phyloP scores from a whole-genome alignment of 2,113 vertebrate species.

The Halcyon malimbica region DNA sequence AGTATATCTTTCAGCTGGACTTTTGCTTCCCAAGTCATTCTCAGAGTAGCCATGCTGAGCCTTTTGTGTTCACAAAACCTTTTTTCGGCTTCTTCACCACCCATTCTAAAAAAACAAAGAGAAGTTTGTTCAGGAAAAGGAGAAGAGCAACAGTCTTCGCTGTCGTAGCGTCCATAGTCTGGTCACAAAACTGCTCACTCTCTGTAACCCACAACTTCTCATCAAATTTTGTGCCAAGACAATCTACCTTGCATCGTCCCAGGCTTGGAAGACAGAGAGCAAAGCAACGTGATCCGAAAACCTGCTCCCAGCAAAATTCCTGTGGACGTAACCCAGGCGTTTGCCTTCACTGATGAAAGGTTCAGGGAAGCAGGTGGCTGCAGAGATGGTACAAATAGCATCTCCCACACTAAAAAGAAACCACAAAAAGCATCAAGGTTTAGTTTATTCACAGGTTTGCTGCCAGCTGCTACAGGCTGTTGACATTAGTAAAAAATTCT shows the following conservation, averaged over 20 bases:
- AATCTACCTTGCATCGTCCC: slow-evolving; percentile 91
- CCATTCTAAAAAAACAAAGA: slow-evolving; percentile 77
- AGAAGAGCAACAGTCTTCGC: not conserved
- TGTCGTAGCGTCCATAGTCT: not conserved
- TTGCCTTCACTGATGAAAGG: slow-evolving; percentile 95
- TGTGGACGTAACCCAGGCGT: slow-evolving; percentile 89
- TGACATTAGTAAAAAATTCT: not conserved
- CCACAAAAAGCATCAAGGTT: not conserved
- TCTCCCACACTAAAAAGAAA: slow-evolving; percentile 88
- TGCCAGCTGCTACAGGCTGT: not conserved
- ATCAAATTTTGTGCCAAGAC: not conserved
- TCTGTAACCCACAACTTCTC: not conserved
- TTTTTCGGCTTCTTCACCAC: slow-evolving; percentile 91
- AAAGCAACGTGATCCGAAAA: slow-evolving; percentile 95
- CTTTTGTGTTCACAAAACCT: slow-evolving; percentile 95
- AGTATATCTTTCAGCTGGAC: slow-evolving; percentile 97
- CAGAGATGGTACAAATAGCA: slow-evolving; percentile 92
- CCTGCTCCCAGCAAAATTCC: slow-evolving; percentile 91
- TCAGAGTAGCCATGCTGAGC: slow-evolving; percentile 92
- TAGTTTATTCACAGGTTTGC: not conserved
- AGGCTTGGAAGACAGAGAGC: slow-evolving; percentile 93
- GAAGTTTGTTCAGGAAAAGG: not conserved
- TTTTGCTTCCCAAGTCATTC: slow-evolving; percentile 99
- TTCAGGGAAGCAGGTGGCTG: slow-evolving; percentile 92
- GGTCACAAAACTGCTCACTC: not conserved